phyloP scores from a whole-genome alignment of 2,888 invertebrate genomes.

The Eutolmus rufibarbis region DNA sequence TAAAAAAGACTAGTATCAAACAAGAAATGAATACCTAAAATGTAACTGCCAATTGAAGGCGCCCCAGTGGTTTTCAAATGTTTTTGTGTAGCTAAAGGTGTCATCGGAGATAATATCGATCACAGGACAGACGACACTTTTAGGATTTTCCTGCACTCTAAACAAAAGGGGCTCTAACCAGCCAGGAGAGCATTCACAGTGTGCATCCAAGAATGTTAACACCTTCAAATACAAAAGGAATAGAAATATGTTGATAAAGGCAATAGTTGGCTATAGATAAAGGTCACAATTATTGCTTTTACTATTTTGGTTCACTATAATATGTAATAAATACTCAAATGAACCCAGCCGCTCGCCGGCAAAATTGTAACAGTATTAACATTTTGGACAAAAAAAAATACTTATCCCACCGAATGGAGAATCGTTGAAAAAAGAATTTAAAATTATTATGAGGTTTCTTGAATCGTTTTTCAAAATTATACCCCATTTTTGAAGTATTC shows the following conservation, averaged over 20 bases:
- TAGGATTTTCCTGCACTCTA: conserved; percentile 62
- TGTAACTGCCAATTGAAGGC: conserved; percentile 98
- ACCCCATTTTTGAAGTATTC: too few relatives aligned
- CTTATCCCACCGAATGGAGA: too few relatives aligned
- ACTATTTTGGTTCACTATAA: too few relatives aligned
- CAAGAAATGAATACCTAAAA: conserved; percentile 64
- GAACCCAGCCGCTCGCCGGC: too few relatives aligned
- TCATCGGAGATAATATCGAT: conserved; percentile 96
- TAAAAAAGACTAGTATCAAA: neutral
- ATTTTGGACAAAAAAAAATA: too few relatives aligned
- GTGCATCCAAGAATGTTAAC: conserved; percentile 94
- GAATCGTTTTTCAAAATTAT: too few relatives aligned
- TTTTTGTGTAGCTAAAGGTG: conserved; percentile 92
- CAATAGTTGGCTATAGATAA: too few relatives aligned
- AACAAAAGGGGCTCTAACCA: conserved; percentile 80
- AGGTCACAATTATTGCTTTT: too few relatives aligned
- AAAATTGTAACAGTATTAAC: too few relatives aligned
- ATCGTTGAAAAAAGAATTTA: too few relatives aligned
- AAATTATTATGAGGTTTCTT: too few relatives aligned
- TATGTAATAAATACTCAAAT: too few relatives aligned
- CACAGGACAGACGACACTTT: conserved; percentile 69
- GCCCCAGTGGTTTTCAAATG: conserved; percentile 92
- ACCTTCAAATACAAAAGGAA: conserved; percentile 53
- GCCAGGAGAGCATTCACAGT: conserved; percentile 89
- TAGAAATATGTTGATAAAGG: neutral